These are phyloP conservation scores for Cuculus canorus DNA, from an alignment of 2,797 vertebrate genomes.

Conservation along the genomic window DNA sequence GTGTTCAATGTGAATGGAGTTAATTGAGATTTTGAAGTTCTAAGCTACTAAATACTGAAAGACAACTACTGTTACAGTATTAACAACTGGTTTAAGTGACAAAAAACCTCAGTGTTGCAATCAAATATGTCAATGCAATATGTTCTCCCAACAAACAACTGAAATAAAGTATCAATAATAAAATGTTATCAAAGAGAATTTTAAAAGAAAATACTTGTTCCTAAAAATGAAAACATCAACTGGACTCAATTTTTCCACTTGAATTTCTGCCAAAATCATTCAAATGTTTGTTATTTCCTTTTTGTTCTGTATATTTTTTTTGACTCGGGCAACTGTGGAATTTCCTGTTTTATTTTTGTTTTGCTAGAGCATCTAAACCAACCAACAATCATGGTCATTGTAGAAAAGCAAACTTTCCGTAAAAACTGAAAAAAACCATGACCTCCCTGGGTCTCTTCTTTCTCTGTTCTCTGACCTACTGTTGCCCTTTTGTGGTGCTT, in stretches of 20 bases:
- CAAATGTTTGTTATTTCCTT: background rate
- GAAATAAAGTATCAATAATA: background rate
- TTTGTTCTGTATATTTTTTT: background rate
- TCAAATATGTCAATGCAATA: background rate
- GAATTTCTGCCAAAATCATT: background rate
- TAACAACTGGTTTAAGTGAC: background rate
- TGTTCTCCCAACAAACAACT: background rate
- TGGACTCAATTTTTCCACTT: background rate
- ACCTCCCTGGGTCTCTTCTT: background rate
- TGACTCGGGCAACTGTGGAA: background rate
- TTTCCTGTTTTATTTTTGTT: constrained; percentile 27
- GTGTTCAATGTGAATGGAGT: background rate
- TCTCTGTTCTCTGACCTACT: background rate
- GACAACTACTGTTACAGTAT: background rate
- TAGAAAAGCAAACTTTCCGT: background rate
- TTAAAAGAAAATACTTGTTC: background rate
- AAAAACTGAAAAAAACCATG: background rate
- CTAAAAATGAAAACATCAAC: background rate
- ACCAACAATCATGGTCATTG: background rate
- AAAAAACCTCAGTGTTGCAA: background rate
- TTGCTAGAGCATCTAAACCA: background rate
- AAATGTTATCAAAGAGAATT: background rate
- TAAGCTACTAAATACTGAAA: background rate
- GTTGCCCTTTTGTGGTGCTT: background rate
- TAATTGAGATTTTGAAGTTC: background rate